Percentiles rank a stretch among this genome's conserved stretches.
Evolutionary conservation across 2,797 vertebrate genomes (phyloP).

Genomic region (Poeciliopsis gracilis): DNA sequence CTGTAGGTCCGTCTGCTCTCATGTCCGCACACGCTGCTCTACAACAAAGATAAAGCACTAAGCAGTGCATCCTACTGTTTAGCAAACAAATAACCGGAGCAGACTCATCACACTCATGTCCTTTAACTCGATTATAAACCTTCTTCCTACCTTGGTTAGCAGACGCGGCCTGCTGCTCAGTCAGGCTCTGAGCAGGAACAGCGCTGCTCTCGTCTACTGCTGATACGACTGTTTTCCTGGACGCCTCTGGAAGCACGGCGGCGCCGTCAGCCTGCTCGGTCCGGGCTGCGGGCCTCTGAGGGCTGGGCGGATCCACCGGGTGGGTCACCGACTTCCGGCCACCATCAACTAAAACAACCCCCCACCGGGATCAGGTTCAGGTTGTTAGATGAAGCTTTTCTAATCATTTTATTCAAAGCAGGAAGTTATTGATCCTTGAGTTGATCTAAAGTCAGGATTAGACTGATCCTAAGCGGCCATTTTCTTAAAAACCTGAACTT

Average conservation of each 20-base stretch:
- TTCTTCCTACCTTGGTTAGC: conserved; percentile 79
- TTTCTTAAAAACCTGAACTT: no score
- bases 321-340: conserved; percentile 83
- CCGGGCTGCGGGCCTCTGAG: conserved; percentile 52
- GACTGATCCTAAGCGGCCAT: no score
- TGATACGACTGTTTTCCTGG: conserved; percentile 64
- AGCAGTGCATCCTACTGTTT: conserved; percentile 4
- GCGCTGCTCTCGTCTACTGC: conserved; percentile 55
- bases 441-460: no score
- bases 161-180: conserved; percentile 60
- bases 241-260: conserved; percentile 58
- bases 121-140: neutral
- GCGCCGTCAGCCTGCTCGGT: conserved; percentile 49
- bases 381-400: neutral
- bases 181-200: conserved; percentile 65
- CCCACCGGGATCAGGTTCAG: neutral
- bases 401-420: neutral
- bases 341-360: conserved; percentile 79
- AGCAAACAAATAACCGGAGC: neutral
- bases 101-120: neutral
- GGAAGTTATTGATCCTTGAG: no score
- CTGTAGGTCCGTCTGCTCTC: conserved; percentile 64
- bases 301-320: conserved; percentile 47
- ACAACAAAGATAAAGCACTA: conserved; percentile 14
- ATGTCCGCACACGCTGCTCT: conserved; percentile 15